A percentile compares a stretch with the other conserved stretches of the same genome.
These are phyloP conservation scores for Poeciliopsis infans DNA, from an alignment of 2,797 vertebrate species.

Conservation along the genomic window DNA sequence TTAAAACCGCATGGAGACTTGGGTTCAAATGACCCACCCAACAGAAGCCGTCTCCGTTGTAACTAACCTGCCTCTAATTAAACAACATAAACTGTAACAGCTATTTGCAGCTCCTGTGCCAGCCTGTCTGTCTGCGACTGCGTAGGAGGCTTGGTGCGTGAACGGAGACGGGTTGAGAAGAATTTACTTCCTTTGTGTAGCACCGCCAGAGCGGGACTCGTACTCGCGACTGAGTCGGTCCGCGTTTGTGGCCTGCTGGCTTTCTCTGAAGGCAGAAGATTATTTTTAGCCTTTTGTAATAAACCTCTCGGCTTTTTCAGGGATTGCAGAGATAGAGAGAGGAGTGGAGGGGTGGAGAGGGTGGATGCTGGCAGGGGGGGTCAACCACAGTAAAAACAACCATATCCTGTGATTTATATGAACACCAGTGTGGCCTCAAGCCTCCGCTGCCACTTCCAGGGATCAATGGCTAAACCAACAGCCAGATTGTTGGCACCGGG, in stretches of 20 bases:
- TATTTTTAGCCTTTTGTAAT: conserved; percentile 53
- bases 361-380: background rate
- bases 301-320: conserved; percentile 48
- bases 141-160: conserved; percentile 42
- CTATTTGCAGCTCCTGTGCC: conserved; percentile 52
- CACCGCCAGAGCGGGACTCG: conserved; percentile 17
- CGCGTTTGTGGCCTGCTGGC: conserved; percentile 57
- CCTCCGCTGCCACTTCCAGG: conserved; percentile 70
- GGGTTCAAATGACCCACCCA: background rate
- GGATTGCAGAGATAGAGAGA: conserved; percentile 39
- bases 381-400: conserved; percentile 55
- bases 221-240: conserved; percentile 34
- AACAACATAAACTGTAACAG: conserved; percentile 35
- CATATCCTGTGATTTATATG: conserved; percentile 63
- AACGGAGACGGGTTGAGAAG: conserved; percentile 37
- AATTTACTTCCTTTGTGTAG: conserved; percentile 27
- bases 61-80: conserved; percentile 67
- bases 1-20: conserved; percentile 4
- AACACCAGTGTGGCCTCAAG: conserved; percentile 43
- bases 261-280: conserved; percentile 48
- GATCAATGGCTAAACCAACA: conserved; percentile 78
- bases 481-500: conserved; percentile 62
- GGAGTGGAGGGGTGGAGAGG: too few relatives aligned
- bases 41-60: conserved; percentile 13
- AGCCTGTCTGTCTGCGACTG: conserved; percentile 51